A percentile compares a stretch with the other conserved stretches of the same genome.
These are phyloP conservation scores for Ditylenchus weischeri DNA, from an alignment of 2,888 invertebrate genomes.

Conservation along the genomic window DNA sequence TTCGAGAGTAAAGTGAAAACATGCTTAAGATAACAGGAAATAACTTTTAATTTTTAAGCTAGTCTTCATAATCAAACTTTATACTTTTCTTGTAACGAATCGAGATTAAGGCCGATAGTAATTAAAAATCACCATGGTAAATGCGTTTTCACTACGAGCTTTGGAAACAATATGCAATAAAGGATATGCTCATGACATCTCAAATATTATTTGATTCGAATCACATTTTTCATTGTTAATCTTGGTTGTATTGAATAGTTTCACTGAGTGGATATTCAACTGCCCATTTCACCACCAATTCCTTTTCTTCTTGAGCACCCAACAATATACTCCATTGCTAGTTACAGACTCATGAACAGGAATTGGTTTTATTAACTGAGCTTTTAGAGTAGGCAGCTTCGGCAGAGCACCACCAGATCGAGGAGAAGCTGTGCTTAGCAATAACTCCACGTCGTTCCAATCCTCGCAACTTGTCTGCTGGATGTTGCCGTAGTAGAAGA, in stretches of 20 bases:
- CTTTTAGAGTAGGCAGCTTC: slow-evolving; percentile 47
- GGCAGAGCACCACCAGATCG: slow-evolving; percentile 46
- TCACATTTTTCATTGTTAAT: neutral
- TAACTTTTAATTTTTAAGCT: too few relatives aligned
- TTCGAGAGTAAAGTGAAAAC: too few relatives aligned
- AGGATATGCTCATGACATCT: too few relatives aligned
- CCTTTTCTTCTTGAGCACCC: slow-evolving; percentile 45
- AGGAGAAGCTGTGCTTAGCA: slow-evolving; percentile 51
- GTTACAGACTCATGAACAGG: slow-evolving; percentile 28
- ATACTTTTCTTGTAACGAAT: too few relatives aligned
- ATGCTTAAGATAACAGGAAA: too few relatives aligned
- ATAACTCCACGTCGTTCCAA: slow-evolving; percentile 53
- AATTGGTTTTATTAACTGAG: slow-evolving; percentile 8
- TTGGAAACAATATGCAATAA: too few relatives aligned
- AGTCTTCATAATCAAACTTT: too few relatives aligned
- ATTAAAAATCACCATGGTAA: too few relatives aligned
- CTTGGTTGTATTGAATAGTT: slow-evolving; percentile 34
- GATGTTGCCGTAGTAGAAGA: slow-evolving; percentile 59
- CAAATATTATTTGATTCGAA: too few relatives aligned
- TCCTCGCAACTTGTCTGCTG: slow-evolving; percentile 60
- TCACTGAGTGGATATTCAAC: slow-evolving; percentile 51
- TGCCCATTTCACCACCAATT: slow-evolving; percentile 48
- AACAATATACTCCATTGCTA: slow-evolving; percentile 51
- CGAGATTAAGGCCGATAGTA: too few relatives aligned
- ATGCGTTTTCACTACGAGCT: too few relatives aligned